Evolutionary conservation across 2,113 vertebrate species (phyloP).

Genomic region (Alectura lathami): DNA sequence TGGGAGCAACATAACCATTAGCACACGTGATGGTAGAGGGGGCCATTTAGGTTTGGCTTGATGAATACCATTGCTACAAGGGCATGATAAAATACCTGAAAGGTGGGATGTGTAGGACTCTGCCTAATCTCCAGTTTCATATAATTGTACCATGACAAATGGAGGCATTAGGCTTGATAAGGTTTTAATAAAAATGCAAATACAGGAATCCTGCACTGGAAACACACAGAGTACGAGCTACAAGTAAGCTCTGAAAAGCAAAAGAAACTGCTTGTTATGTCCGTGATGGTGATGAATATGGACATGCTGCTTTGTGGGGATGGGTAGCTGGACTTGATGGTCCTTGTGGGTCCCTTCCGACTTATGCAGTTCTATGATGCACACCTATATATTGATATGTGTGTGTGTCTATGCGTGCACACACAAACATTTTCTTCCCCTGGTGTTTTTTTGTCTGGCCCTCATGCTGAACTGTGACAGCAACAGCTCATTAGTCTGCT

Average conservation of each 20-base stretch:
- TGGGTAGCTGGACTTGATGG: background rate
- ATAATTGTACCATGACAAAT: constrained; percentile 62
- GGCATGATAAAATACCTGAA: background rate
- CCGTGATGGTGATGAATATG: background rate
- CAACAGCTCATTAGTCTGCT: background rate
- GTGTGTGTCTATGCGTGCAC: fast-evolving
- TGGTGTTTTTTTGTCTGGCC: background rate
- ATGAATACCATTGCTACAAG: background rate
- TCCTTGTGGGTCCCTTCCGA: background rate
- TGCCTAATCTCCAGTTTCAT: constrained; percentile 30
- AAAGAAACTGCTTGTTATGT: background rate
- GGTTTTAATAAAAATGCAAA: constrained; percentile 76
- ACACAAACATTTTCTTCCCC: background rate
- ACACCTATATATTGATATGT: fast-evolving
- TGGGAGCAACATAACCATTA: background rate
- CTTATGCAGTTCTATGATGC: background rate
- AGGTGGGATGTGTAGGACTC: background rate
- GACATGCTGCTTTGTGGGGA: background rate
- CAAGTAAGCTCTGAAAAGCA: background rate
- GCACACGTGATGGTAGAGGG: background rate
- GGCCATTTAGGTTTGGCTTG: background rate
- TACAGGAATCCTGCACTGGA: background rate
- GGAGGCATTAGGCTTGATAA: constrained; percentile 61
- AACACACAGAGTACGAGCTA: background rate
- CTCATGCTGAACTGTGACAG: background rate